Percentiles rank a stretch among this genome's conserved stretches.
Evolutionary conservation across 2,888 invertebrate species (phyloP).

Genomic region (Chrysina gloriosa): DNA sequence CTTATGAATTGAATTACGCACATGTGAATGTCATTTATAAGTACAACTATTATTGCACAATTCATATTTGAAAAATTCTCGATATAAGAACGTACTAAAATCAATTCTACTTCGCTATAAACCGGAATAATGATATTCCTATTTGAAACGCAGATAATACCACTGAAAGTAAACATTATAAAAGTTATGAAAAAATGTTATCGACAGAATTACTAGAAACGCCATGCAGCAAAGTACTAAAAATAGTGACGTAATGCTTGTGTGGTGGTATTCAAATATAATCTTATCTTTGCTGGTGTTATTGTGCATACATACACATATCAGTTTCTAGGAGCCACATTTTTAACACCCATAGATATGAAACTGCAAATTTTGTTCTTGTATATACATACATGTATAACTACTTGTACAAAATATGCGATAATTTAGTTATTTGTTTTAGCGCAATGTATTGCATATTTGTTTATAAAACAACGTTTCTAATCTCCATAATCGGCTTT

Average conservation of each 20-base stretch:
- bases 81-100: no score
- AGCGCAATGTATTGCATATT: conserved; percentile 28
- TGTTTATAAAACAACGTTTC: conserved; percentile 26
- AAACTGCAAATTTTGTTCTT: conserved; percentile 26
- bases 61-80: no score
- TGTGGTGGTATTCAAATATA: conserved; percentile 25
- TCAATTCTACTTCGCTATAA: no score
- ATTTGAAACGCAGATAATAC: no score
- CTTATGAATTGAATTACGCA: no score
- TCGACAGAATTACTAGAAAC: conserved; percentile 16
- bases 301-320: conserved; percentile 24
- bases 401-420: conserved; percentile 15
- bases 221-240: conserved; percentile 1
- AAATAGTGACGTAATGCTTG: conserved; percentile 33
- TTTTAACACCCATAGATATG: conserved; percentile 21
- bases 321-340: conserved; percentile 36
- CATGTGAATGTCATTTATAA: no score
- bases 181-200: conserved; percentile 8
- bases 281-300: conserved; percentile 35
- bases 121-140: no score
- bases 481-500: background rate
- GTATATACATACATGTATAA: conserved; percentile 7
- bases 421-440: conserved; percentile 25
- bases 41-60: no score
- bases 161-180: background rate